phyloP scores from a whole-genome alignment of 2,113 vertebrate genomes.

The Myrmecophaga tridactyla region DNA sequence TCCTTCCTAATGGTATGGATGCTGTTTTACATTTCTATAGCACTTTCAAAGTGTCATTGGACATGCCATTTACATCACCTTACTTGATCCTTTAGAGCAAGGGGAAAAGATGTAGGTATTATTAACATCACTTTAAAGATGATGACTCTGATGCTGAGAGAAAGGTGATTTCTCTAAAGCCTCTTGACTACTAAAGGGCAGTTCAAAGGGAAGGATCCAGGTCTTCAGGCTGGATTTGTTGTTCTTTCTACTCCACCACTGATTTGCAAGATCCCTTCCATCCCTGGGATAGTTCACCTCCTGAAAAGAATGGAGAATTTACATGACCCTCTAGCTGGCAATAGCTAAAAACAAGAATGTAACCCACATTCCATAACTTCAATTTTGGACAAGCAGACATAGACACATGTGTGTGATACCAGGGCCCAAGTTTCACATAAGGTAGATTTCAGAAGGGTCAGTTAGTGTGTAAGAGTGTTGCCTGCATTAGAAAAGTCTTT shows the following conservation, averaged over 20 bases:
- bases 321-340: neutral
- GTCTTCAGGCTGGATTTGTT: neutral
- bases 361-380: neutral
- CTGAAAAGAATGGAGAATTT: neutral
- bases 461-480: no score
- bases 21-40: neutral
- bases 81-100: neutral
- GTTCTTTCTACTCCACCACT: neutral
- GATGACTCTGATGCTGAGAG: neutral
- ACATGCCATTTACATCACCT: neutral
- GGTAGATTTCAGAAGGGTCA: neutral
- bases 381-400: neutral
- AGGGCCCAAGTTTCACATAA: neutral
- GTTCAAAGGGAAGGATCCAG: neutral
- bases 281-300: neutral
- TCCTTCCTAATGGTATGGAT: neutral
- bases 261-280: neutral
- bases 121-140: constrained; percentile 19
- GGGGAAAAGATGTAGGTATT: neutral
- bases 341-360: neutral
- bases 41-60: neutral
- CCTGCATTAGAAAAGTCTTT: neutral
- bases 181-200: neutral
- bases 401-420: fast-evolving
- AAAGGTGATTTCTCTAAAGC: neutral